phyloP scores from a whole-genome alignment of 2,888 invertebrate species.

The Yponomeuta evonymella region DNA sequence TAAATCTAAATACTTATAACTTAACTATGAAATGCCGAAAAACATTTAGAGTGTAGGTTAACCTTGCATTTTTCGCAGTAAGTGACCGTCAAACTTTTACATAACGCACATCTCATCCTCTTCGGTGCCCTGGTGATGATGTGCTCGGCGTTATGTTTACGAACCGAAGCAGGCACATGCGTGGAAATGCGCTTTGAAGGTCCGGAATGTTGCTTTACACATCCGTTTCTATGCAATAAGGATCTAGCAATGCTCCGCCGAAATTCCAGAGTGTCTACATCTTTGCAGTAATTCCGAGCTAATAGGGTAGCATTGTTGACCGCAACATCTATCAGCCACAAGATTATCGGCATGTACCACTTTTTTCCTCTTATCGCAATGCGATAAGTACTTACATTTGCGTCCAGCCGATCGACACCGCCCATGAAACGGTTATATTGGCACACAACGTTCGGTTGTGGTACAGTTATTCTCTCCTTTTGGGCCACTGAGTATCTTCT shows the following conservation, averaged over 20 bases:
- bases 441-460: too few relatives aligned
- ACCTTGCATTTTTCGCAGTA: background rate
- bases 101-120: background rate
- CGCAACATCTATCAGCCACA: too few relatives aligned
- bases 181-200: background rate
- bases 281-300: conserved; percentile 14
- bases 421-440: too few relatives aligned
- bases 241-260: conserved; percentile 13
- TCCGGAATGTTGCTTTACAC: conserved; percentile 10
- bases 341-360: too few relatives aligned
- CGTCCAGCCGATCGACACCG: too few relatives aligned
- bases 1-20: too few relatives aligned
- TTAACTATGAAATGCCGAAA: too few relatives aligned
- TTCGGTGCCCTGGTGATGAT: background rate
- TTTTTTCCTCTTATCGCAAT: too few relatives aligned
- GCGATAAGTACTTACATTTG: too few relatives aligned
- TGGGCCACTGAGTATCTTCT: too few relatives aligned
- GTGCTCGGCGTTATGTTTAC: conserved; percentile 18
- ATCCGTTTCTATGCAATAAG: background rate
- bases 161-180: conserved; percentile 11
- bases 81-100: background rate
- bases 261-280: conserved; percentile 22
- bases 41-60: too few relatives aligned
- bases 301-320: conserved; percentile 23
- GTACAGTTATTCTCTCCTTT: too few relatives aligned